phyloP scores from a whole-genome alignment of 1,140 invertebrate species.

The Cotesia chilonis region DNA sequence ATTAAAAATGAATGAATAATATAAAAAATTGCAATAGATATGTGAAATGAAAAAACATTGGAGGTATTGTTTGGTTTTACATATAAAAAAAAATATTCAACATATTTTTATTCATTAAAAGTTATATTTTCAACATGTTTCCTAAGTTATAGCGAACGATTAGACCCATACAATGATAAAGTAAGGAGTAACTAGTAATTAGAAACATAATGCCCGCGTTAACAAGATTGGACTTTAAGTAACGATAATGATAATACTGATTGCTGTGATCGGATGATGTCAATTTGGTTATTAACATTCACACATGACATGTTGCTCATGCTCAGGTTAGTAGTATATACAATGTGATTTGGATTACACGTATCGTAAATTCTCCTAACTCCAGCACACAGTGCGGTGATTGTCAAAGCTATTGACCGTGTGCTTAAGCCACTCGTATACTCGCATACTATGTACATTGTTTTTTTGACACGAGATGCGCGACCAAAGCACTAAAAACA shows the following conservation, averaged over 20 bases:
- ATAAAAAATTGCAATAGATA: too few species aligned
- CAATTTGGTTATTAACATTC: conserved; percentile 31
- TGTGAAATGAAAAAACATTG: too few species aligned
- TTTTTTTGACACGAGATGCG: too few species aligned
- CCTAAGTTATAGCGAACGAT: too few species aligned
- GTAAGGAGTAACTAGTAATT: background rate
- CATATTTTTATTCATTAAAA: too few species aligned
- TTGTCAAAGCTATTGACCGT: conserved; percentile 16
- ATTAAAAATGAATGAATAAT: too few species aligned
- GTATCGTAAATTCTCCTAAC: too few species aligned
- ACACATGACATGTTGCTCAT: conserved; percentile 18
- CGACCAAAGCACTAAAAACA: too few species aligned
- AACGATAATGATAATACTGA: conserved; percentile 26
- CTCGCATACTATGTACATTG: background rate
- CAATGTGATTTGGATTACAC: conserved; percentile 22
- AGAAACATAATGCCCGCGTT: too few species aligned
- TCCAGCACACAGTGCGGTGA: background rate
- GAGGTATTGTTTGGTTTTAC: too few species aligned
- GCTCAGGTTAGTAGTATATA: background rate
- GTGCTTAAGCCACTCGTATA: background rate
- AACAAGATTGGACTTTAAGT: conserved; percentile 16
- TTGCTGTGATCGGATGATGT: background rate
- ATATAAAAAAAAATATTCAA: too few species aligned
- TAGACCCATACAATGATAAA: background rate
- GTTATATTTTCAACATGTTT: too few species aligned